Percentiles rank a stretch among this genome's conserved stretches.
Conservation (phyloP, 2,888 invertebrate genomes). For the Exocentrus adspersus region DNA sequence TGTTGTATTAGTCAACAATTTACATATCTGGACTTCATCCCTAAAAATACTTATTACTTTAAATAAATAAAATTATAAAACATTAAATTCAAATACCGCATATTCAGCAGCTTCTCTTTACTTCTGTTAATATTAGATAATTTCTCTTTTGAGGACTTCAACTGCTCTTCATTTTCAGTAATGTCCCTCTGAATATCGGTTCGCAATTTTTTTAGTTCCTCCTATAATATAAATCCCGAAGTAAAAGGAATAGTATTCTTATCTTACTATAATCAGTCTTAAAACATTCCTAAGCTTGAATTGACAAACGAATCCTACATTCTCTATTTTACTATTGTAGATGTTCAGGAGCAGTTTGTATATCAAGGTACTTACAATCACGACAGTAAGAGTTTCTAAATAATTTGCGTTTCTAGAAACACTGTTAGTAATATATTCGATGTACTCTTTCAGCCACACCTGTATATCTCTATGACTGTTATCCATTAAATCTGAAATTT, state of each 20-base stretch:
- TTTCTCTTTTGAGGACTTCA: not conserved
- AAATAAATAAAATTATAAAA: too few relatives aligned
- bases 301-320: too few relatives aligned
- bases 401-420: not conserved
- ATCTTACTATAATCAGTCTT: too few relatives aligned
- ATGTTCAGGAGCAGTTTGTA: too few relatives aligned
- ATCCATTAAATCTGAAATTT: slow-evolving; percentile 8
- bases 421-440: not conserved
- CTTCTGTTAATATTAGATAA: slow-evolving; percentile 13
- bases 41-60: slow-evolving; percentile 20
- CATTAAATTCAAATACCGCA: slow-evolving; percentile 23
- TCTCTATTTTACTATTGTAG: too few relatives aligned
- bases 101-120: slow-evolving; percentile 10
- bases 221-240: slow-evolving; percentile 21
- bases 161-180: slow-evolving; percentile 18
- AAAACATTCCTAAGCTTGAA: too few relatives aligned
- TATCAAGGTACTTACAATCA: slow-evolving; percentile 14
- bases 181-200: not conserved
- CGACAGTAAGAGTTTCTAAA: slow-evolving; percentile 3
- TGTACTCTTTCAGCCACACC: not conserved
- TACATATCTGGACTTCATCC: slow-evolving; percentile 29
- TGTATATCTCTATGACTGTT: not conserved
- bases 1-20: slow-evolving; percentile 29
- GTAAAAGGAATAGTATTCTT: too few relatives aligned
- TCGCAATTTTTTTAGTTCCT: slow-evolving; percentile 2